Percentiles rank a stretch among this genome's conserved stretches.
phyloP scores from a whole-genome alignment of 2,888 invertebrate species.

The Agrenia bidenticulata region DNA sequence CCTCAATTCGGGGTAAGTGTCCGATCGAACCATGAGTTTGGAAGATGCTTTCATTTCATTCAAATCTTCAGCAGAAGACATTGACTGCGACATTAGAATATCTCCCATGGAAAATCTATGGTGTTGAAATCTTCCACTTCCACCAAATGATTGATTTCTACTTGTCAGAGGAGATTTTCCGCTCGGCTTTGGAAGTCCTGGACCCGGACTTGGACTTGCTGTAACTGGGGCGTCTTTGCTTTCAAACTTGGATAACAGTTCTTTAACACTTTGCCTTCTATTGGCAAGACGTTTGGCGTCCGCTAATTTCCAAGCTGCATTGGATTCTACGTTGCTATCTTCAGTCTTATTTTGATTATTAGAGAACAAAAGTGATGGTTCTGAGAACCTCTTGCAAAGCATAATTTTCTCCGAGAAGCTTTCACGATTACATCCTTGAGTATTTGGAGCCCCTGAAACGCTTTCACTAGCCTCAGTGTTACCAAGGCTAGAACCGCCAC shows the following conservation, averaged over 20 bases:
- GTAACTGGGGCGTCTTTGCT: constrained; percentile 56
- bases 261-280: constrained; percentile 62
- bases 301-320: constrained; percentile 50
- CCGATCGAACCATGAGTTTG: constrained; percentile 48
- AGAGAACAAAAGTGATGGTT: constrained; percentile 46
- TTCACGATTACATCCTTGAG: not conserved
- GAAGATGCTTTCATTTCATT: constrained; percentile 23
- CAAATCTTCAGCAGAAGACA: constrained; percentile 43
- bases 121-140: constrained; percentile 45
- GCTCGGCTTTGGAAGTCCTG: constrained; percentile 54
- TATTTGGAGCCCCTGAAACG: not conserved
- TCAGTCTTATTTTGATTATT: constrained; percentile 24
- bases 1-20: constrained; percentile 52
- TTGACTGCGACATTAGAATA: constrained; percentile 49
- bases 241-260: constrained; percentile 67
- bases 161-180: not conserved
- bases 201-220: constrained; percentile 56
- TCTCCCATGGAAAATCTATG: constrained; percentile 52
- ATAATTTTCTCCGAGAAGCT: constrained; percentile 23
- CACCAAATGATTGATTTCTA: not conserved
- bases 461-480: not conserved
- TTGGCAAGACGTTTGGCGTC: constrained; percentile 53
- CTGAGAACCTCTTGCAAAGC: constrained; percentile 51
- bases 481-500: not conserved
- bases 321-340: constrained; percentile 23